Evolutionary conservation across 2,797 vertebrate species (phyloP).

Genomic region (Acestrorhynchus altus): DNA sequence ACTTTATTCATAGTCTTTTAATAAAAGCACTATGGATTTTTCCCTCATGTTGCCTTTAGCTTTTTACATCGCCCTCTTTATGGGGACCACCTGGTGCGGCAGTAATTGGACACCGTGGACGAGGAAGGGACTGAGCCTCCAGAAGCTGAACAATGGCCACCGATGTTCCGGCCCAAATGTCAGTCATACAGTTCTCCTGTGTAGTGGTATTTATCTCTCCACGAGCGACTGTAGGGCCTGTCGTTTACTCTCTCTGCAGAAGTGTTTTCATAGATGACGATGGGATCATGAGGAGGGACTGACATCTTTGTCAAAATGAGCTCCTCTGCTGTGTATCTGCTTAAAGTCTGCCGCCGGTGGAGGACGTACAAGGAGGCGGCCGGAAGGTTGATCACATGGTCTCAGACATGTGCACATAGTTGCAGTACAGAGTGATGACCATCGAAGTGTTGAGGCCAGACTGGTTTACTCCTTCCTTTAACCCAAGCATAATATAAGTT

Average conservation of each 20-base stretch:
- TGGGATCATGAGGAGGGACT: constrained; percentile 80
- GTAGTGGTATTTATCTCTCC: constrained; percentile 61
- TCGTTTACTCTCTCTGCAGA: constrained; percentile 63
- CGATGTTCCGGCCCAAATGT: constrained; percentile 66
- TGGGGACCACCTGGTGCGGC: constrained; percentile 62
- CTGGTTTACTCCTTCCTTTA: too few relatives aligned
- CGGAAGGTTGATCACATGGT: too few relatives aligned
- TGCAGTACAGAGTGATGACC: too few relatives aligned
- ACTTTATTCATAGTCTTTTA: constrained; percentile 61
- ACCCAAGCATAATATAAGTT: too few relatives aligned
- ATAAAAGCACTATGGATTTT: constrained; percentile 64
- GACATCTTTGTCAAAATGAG: constrained; percentile 71
- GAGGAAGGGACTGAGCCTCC: constrained; percentile 51
- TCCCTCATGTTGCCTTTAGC: constrained; percentile 38
- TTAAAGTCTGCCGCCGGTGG: not conserved
- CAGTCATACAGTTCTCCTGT: constrained; percentile 56
- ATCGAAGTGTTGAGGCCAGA: too few relatives aligned
- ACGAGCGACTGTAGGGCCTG: constrained; percentile 52
- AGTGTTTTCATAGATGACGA: constrained; percentile 82
- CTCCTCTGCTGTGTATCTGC: constrained; percentile 59
- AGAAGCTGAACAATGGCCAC: constrained; percentile 62
- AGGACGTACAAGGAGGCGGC: too few relatives aligned
- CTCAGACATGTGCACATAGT: too few relatives aligned
- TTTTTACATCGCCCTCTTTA: constrained; percentile 47
- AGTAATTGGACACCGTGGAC: constrained; percentile 61